Conservation (phyloP, 2,113 vertebrate species). For the Arizona elegans region DNA sequence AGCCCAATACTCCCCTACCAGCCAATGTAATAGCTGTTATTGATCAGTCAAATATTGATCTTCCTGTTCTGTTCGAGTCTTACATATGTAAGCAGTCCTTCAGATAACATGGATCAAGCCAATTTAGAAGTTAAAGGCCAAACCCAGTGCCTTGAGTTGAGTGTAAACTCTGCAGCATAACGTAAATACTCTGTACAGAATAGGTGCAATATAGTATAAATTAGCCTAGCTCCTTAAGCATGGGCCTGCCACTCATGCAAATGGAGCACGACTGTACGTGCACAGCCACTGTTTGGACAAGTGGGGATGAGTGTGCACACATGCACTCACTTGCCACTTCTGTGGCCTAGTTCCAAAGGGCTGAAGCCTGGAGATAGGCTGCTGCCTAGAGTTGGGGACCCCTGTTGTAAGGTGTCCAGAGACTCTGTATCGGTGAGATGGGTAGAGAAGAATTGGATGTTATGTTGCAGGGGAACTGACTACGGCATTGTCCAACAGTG, state of each 20-base stretch:
- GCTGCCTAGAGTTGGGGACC: background rate
- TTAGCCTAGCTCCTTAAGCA: background rate
- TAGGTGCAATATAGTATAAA: background rate
- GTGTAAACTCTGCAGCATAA: background rate
- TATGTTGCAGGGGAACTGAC: background rate
- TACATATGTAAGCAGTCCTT: background rate
- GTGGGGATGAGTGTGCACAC: background rate
- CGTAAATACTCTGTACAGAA: background rate
- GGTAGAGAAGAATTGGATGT: background rate
- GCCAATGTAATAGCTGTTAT: background rate
- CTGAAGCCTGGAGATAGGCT: background rate
- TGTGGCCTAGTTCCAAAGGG: background rate
- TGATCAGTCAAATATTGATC: background rate
- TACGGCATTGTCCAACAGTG: background rate
- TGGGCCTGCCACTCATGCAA: background rate
- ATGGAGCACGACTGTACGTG: background rate
- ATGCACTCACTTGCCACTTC: background rate
- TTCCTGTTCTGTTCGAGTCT: background rate
- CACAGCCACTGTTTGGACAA: background rate
- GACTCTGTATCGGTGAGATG: background rate
- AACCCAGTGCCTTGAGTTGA: background rate
- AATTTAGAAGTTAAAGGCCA: background rate
- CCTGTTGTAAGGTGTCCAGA: background rate
- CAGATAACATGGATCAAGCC: background rate
- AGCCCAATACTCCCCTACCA: background rate